Evolutionary conservation across 1,140 invertebrate genomes (phyloP).

Genomic region (Catajapyx aquilonaris): DNA sequence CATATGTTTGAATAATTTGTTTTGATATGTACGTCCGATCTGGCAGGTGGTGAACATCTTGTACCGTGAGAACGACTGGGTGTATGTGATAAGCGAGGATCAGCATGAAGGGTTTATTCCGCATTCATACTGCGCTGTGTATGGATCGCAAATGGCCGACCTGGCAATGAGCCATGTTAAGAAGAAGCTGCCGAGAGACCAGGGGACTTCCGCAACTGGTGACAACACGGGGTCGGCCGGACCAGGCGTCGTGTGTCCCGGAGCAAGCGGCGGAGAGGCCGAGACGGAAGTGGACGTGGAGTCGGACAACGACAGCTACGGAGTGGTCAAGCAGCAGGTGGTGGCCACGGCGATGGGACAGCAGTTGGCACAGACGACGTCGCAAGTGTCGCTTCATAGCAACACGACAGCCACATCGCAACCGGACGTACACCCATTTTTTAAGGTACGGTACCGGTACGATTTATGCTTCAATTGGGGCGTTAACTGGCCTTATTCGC

Average conservation of each 20-base stretch:
- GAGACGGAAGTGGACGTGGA: too few relatives aligned
- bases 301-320: too few relatives aligned
- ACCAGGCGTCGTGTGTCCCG: too few relatives aligned
- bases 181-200: constrained; percentile 63
- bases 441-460: constrained; percentile 33
- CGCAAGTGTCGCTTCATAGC: constrained; percentile 33
- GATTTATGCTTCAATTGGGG: constrained; percentile 8
- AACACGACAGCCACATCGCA: constrained; percentile 37
- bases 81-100: constrained; percentile 78
- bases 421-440: constrained; percentile 60
- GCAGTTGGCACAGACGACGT: constrained; percentile 26
- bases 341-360: too few relatives aligned
- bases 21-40: constrained; percentile 1
- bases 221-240: too few relatives aligned
- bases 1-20: background rate
- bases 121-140: constrained; percentile 76
- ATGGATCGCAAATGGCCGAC: constrained; percentile 52
- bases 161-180: constrained; percentile 45
- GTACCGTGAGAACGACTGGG: constrained; percentile 90
- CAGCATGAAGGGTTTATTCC: constrained; percentile 84
- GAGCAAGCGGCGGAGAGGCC: too few relatives aligned
- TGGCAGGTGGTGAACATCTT: constrained; percentile 66
- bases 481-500: too few relatives aligned
- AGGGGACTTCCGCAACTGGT: too few relatives aligned
- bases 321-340: too few relatives aligned